phyloP scores from a whole-genome alignment of 2,888 invertebrate genomes.

The Ophion costatus region DNA sequence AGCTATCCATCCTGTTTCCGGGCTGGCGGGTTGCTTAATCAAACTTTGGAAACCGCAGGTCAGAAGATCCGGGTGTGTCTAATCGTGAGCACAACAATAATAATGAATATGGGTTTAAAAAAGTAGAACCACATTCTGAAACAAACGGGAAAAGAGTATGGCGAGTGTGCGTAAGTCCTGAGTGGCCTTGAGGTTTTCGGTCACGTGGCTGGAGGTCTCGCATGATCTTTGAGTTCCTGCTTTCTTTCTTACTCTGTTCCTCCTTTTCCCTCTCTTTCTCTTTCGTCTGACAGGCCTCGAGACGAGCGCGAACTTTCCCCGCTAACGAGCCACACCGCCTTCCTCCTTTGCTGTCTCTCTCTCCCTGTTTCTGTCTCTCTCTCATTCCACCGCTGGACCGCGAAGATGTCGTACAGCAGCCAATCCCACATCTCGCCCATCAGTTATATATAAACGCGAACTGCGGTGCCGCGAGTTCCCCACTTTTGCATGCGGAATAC shows the following conservation, averaged over 20 bases:
- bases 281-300: constrained; percentile 56
- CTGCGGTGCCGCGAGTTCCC: neutral
- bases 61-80: too few relatives aligned
- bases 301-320: constrained; percentile 60
- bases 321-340: constrained; percentile 53
- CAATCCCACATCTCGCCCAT: constrained; percentile 55
- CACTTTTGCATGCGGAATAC: neutral
- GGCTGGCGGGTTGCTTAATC: too few relatives aligned
- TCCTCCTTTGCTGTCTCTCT: constrained; percentile 15
- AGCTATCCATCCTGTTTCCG: too few relatives aligned
- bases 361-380: too few relatives aligned
- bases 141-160: neutral
- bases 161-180: neutral
- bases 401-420: constrained; percentile 57
- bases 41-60: too few relatives aligned
- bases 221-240: constrained; percentile 30
- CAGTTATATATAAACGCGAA: constrained; percentile 62
- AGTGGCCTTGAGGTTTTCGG: constrained; percentile 64
- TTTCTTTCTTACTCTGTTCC: constrained; percentile 29
- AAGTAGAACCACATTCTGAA: constrained; percentile 13
- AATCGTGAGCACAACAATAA: too few relatives aligned
- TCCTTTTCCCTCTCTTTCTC: constrained; percentile 30
- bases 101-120: neutral
- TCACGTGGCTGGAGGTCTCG: constrained; percentile 54
- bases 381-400: constrained; percentile 6